Base-by-base conservation (phyloP, 2,113 vertebrate genomes). In the Eira barbara region DNA sequence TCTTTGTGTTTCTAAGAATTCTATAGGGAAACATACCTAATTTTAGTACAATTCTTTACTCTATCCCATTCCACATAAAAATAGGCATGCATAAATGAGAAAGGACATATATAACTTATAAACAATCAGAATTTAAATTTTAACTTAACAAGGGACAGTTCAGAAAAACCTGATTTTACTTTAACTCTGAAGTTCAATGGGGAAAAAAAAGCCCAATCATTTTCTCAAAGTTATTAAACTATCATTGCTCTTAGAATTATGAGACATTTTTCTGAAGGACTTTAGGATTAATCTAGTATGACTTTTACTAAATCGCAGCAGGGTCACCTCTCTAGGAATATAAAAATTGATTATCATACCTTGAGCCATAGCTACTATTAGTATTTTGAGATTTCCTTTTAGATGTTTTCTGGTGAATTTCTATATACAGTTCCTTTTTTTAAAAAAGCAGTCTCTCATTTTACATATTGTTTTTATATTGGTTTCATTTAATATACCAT, bases 191-290 rank as follows among this genome's bases (percentile, higher is more conserved):
- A 89, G 65, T 94, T 91, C 52, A 95, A 45, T 29, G 42, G 18
- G 6, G 31, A 74, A 57, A 91, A 91, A 71, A 55, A 23, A 79
- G 17, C 2, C 17, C 47, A 91, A 82, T 17, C 0, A 79, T 94
- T 92, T 82, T 97, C n/a, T 61, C 27, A 96, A 78, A 25, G 59
- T 82, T 95, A 94, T 76, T 85, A 47, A 31, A 36, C 18, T 73
- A 94, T 67, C 42, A 73, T 7, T 88, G 11, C 52, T 94, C 18
- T 61, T 65, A 90, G 59, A 95, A 93, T 96, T 91, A 79, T 59
- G 29, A 63, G 63, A 39, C 2, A 69, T 8, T 59, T 83, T 65
- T 71, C 39, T 61, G 34, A 79, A 82, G 89, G n/a, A 34, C 3
- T n/a, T 79, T 36, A 82, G 52, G 49, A 94, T 81, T 89, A 85